Base-by-base conservation (phyloP, 2,113 vertebrate species). In the Pseudorasbora parva region DNA sequence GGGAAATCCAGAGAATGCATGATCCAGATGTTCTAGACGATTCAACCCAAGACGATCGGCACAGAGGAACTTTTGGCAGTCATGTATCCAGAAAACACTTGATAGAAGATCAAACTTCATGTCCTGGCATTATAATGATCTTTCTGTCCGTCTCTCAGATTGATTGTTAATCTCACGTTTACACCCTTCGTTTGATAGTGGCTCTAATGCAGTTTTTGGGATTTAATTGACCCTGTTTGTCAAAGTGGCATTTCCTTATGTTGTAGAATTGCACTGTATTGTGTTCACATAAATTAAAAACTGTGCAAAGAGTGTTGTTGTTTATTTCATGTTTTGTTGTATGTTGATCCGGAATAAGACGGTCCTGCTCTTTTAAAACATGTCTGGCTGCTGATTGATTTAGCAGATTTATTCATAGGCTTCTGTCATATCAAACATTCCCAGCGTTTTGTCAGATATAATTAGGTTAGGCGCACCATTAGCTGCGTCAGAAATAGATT, bases 1-100 rank as follows among this genome's bases (percentile, higher is more conserved):
- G 98, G 98, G 89, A 99, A 98, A 88, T 98, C 98, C 88, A 95
- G 98, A 91, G 98, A 99, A 89, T 98, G 97, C 0, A 98, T 99
- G 96, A 99, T 99, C 93, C 97, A 99, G 94, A 96, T 99, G 89
- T 99, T 99, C 80, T 99, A 94, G 94, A 96, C 98, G 89, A 14
- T 33, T 45, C 12, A 30, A 23, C 69, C 33, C 27, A 21, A 59
- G 62, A 43, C 43, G 2, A 45, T 17, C 60, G 45, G 51, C 66
- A 15, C 51, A 43, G 27, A 30, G 51, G 37, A 9, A 72, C 51
- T 43, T 27, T 19, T 76, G 25, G 7, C 37, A 12, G 45, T 62
- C 71, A 64, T 15, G 41, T 56, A 23, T 23, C 19, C 57, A 60
- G 21, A 5, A 82, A 25, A 56, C 30, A 54, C 14, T 41, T 81